Base-by-base conservation (phyloP, 2,113 vertebrate genomes). In the Setophaga kirtlandii region DNA sequence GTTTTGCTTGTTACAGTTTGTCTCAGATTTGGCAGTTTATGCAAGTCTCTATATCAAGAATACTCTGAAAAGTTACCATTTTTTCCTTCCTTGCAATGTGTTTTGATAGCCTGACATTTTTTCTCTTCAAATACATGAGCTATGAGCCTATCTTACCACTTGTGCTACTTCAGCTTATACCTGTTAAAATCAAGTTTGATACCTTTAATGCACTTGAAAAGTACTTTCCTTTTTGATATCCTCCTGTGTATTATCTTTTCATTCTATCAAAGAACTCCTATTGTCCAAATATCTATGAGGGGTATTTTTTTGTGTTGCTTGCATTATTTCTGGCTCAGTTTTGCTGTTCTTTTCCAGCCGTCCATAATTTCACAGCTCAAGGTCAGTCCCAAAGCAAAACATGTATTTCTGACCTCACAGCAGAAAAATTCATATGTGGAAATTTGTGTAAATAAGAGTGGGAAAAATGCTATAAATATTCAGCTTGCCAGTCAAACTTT, bases 381-480 rank as follows among this genome's bases (percentile, higher is more conserved):
- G 35, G 24, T 76, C 39, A 90, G 4, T 3, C 16, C 5, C 33
- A 85, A 75, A 84, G 17, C 15, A 75, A 82, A 63, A 4, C 5
- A 14, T 33, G 4, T 24, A 59, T 78, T 90, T 52, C 25, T 79
- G 58, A 76, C 39, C 46, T 46, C 30, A 56, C 16, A 56, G 35
- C 35, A 71, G 4, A 14, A 21, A 75, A 85, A 79, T 59, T 75
- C 25, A 33, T 82, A 35, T 3, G 5, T 2, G 2, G 18, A 79
- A 71, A 85, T 33, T 9, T 60, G 27, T 47, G 27, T 46, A 71
- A 93, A 90, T 41, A n/a, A 24, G 11, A 4, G 5, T 2, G 12
- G 0, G 1, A 0, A 12, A 11, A 7, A 11, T 1, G 0, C 5
- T 9, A 50, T 39, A 71, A 59, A 39, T 92, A 68, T 93, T 82